These are phyloP conservation scores for Enteromius treurensis DNA, from an alignment of 2,797 vertebrate genomes.

Conservation along the genomic window DNA sequence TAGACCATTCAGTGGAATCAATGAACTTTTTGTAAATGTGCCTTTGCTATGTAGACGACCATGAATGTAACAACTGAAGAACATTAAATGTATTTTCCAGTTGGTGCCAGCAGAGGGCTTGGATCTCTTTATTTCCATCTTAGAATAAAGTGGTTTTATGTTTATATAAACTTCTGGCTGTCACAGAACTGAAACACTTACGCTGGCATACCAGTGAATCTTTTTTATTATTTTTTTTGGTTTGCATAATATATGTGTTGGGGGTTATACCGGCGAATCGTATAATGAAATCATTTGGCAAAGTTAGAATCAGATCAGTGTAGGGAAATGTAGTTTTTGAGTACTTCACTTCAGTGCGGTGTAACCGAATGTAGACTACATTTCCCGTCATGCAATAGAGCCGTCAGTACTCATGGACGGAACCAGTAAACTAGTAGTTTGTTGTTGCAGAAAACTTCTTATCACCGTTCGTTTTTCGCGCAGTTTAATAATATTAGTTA, in stretches of 20 bases:
- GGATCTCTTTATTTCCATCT: not conserved
- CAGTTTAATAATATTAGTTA: not conserved
- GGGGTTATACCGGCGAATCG: not conserved
- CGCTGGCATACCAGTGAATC: not conserved
- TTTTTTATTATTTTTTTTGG: too few species aligned
- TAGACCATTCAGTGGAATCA: not conserved
- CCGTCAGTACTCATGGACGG: slow-evolving; percentile 27
- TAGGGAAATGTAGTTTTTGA: slow-evolving; percentile 39
- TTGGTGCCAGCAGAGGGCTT: slow-evolving; percentile 11
- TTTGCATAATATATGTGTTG: too few species aligned
- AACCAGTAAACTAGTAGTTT: slow-evolving; percentile 1
- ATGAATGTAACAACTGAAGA: slow-evolving; percentile 22
- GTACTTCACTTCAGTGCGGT: rapidly evolving
- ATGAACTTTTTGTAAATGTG: not conserved
- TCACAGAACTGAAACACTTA: not conserved
- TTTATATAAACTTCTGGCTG: not conserved
- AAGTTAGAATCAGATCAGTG: not conserved
- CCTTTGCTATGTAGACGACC: not conserved
- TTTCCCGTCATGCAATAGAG: slow-evolving; percentile 37
- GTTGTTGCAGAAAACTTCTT: slow-evolving; percentile 19
- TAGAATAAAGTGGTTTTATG: slow-evolving; percentile 26
- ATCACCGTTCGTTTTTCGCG: not conserved
- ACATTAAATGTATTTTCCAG: slow-evolving; percentile 13
- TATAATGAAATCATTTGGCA: not conserved
- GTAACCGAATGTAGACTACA: slow-evolving; percentile 4